phyloP scores from a whole-genome alignment of 2,113 vertebrate species.

The Pelodiscus sinensis region DNA sequence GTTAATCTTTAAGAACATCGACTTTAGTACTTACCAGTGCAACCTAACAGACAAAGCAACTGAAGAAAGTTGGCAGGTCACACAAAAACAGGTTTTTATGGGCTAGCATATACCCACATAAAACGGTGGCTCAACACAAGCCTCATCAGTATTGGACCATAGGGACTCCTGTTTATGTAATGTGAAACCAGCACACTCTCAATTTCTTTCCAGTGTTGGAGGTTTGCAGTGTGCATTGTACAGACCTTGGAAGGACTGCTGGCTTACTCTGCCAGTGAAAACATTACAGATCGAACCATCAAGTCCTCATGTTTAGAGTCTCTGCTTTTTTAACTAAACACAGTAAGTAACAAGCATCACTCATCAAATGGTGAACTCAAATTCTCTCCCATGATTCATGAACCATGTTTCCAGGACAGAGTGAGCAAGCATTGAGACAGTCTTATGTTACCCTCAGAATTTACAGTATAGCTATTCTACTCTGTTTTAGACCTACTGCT shows the following conservation, averaged over 20 bases:
- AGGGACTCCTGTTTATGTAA: conserved; percentile 74
- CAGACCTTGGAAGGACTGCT: conserved; percentile 61
- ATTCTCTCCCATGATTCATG: conserved; percentile 64
- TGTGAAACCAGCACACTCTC: conserved; percentile 67
- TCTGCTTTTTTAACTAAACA: conserved; percentile 61
- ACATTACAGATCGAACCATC: conserved; percentile 66
- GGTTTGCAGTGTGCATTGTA: conserved; percentile 64
- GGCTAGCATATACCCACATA: conserved; percentile 69
- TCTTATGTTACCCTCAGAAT: background rate
- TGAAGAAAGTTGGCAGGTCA: conserved; percentile 61
- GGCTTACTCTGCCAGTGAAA: conserved; percentile 65
- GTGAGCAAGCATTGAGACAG: conserved; percentile 17
- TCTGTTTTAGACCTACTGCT: background rate
- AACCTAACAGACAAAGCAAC: conserved; percentile 59
- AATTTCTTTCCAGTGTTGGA: conserved; percentile 72
- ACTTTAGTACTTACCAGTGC: conserved; percentile 43
- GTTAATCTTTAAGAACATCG: conserved; percentile 35
- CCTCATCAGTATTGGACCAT: conserved; percentile 69
- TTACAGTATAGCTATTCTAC: background rate
- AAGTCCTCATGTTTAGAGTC: conserved; percentile 64
- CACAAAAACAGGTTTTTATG: conserved; percentile 70
- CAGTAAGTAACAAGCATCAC: conserved; percentile 57
- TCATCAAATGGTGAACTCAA: conserved; percentile 35
- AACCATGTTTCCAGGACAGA: conserved; percentile 35
- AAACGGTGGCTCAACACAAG: conserved; percentile 71